phyloP scores from a whole-genome alignment of 2,113 vertebrate species.

The Felis catus region DNA sequence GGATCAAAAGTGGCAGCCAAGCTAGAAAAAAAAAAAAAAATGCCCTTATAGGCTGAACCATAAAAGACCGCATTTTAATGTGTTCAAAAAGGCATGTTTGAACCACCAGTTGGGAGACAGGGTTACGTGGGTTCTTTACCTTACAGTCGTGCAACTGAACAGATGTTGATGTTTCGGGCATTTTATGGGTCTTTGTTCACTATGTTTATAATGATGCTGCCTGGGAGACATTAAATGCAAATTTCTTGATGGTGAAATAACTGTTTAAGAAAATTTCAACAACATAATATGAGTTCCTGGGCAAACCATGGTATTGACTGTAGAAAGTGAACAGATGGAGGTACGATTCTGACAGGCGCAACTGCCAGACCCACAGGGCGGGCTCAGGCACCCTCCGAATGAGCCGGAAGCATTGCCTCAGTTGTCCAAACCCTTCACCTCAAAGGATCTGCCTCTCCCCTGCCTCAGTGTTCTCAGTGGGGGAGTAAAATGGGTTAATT shows the following conservation, averaged over 20 bases:
- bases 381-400: not conserved
- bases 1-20: not conserved
- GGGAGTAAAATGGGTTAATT: not conserved
- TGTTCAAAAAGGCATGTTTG: not conserved
- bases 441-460: not conserved
- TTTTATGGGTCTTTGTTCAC: slow-evolving; percentile 44
- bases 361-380: not conserved
- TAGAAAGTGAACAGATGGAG: slow-evolving; percentile 43
- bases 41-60: not conserved
- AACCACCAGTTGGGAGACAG: not conserved
- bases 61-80: not conserved
- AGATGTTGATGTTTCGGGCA: slow-evolving; percentile 21
- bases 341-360: not conserved
- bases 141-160: not conserved
- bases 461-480: fast-evolving
- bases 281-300: not conserved
- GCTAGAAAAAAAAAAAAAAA: not conserved
- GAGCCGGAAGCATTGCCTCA: not conserved
- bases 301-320: not conserved
- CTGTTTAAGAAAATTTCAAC: slow-evolving; percentile 51
- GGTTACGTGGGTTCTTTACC: not conserved
- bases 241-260: slow-evolving; percentile 58
- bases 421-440: not conserved
- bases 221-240: slow-evolving; percentile 23
- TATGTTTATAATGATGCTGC: not conserved